These are phyloP conservation scores for Galbula dea DNA, from an alignment of 2,113 vertebrate species.

Conservation along the genomic window DNA sequence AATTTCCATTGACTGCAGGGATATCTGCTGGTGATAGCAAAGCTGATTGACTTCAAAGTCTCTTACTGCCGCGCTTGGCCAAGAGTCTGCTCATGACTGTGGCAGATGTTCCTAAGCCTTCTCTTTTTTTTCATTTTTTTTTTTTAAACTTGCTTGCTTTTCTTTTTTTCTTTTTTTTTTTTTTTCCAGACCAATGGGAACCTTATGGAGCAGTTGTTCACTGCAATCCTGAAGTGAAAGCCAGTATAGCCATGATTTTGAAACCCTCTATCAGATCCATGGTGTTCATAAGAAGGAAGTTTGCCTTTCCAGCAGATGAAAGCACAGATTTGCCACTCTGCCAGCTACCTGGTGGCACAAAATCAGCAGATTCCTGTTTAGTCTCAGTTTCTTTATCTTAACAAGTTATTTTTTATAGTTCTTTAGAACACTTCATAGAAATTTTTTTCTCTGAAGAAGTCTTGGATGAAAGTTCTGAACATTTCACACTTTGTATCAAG, in stretches of 20 bases:
- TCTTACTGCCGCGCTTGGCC: constrained; percentile 48
- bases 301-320: constrained; percentile 51
- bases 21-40: constrained; percentile 56
- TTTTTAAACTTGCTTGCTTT: not conserved
- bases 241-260: constrained; percentile 34
- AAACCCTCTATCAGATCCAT: constrained; percentile 29
- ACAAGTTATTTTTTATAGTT: not conserved
- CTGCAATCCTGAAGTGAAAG: constrained; percentile 37
- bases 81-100: constrained; percentile 51
- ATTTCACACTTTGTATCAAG: not conserved
- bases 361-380: constrained; percentile 36
- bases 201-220: constrained; percentile 56
- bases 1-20: constrained; percentile 51
- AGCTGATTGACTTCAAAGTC: constrained; percentile 68
- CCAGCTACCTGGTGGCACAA: constrained; percentile 35
- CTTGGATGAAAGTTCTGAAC: not conserved
- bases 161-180: not conserved
- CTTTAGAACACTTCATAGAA: not conserved
- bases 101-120: constrained; percentile 59
- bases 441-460: not conserved
- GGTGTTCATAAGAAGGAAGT: not conserved
- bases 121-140: not conserved
- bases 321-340: constrained; percentile 15
- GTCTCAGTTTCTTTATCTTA: constrained; percentile 6
- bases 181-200: constrained; percentile 51